Percentiles rank a stretch among this genome's conserved stretches.
Evolutionary conservation across 2,113 vertebrate species (phyloP).

Genomic region (Quiscalus mexicanus): DNA sequence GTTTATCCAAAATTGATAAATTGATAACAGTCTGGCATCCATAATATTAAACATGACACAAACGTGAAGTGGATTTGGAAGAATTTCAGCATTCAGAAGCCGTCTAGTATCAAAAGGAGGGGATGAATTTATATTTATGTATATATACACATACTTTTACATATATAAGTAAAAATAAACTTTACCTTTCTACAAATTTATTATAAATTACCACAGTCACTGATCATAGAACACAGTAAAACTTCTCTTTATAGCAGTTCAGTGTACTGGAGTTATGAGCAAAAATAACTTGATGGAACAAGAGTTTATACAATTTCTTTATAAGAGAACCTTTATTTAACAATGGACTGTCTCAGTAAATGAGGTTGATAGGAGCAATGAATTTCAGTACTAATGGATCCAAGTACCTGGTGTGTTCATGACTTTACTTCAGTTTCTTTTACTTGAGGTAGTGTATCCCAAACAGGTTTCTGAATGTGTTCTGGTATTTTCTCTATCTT

Average conservation of each 20-base stretch:
- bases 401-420: constrained; percentile 13
- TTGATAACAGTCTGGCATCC: neutral
- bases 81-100: neutral
- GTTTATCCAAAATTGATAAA: neutral
- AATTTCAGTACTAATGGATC: neutral
- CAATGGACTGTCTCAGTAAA: neutral
- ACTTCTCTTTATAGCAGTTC: neutral
- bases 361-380: neutral
- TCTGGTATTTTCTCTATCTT: constrained; percentile 88
- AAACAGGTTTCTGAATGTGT: constrained; percentile 88
- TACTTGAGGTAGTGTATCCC: constrained; percentile 72
- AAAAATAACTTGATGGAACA: neutral
- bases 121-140: neutral
- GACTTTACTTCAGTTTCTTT: constrained; percentile 61
- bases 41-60: neutral
- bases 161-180: neutral
- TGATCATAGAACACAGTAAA: neutral
- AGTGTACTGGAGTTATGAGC: neutral
- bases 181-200: neutral
- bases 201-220: neutral
- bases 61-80: neutral
- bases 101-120: neutral
- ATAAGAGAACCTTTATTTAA: constrained; percentile 38
- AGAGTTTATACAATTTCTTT: neutral
- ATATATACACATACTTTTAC: neutral